Percentiles rank a stretch among this genome's conserved stretches.
Conservation (phyloP, 2,888 invertebrate species). For the Drosophila tanythrix region DNA sequence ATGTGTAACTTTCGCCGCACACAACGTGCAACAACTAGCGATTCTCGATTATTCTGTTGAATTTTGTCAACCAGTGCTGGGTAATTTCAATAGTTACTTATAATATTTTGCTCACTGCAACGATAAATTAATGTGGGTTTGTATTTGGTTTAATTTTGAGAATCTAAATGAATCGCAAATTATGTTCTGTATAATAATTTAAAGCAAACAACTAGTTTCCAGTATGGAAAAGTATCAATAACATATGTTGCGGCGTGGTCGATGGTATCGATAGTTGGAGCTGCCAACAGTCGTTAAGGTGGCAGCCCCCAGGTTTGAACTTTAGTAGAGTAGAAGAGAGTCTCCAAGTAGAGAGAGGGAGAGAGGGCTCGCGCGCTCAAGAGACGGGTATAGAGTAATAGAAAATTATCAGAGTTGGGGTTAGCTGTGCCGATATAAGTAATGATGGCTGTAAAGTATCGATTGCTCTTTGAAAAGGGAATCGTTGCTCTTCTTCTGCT, state of each 20-base stretch:
- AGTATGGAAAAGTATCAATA: neutral
- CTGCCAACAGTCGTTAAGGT: no score
- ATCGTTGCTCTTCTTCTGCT: neutral
- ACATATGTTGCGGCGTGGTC: no score
- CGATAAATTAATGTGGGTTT: neutral
- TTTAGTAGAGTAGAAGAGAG: no score
- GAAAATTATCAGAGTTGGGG: no score
- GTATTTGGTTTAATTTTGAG: neutral
- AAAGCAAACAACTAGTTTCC: neutral
- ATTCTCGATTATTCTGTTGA: constrained; percentile 32
- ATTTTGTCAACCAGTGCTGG: constrained; percentile 21
- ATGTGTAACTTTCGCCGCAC: constrained; percentile 10
- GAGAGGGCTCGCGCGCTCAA: no score
- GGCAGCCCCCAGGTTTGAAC: no score
- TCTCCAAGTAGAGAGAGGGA: no score
- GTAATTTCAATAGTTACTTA: neutral
- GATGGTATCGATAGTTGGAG: no score
- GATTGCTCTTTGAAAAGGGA: neutral
- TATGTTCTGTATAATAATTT: neutral
- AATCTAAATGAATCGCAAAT: neutral
- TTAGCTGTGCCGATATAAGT: neutral
- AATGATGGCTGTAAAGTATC: neutral
- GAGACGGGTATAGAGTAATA: no score
- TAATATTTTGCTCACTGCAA: neutral
- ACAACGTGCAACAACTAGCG: constrained; percentile 40